Evolutionary conservation across 2,888 invertebrate species (phyloP).

Genomic region (Mimas tiliae): DNA sequence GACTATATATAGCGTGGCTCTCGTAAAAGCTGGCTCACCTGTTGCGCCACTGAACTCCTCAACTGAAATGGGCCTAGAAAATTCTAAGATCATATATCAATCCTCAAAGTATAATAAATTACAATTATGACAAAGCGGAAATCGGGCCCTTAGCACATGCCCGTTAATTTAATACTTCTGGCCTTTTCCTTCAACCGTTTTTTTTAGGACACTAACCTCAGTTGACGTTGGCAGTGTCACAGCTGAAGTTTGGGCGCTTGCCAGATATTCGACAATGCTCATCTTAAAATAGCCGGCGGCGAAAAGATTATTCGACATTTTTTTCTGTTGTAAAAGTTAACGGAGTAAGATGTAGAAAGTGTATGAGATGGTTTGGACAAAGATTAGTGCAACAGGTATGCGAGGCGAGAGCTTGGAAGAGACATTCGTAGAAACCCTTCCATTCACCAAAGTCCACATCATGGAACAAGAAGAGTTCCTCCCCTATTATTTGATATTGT

Average conservation of each 20-base stretch:
- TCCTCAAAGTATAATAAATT: not conserved
- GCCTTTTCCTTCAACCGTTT: constrained; percentile 61
- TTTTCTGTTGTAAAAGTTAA: constrained; percentile 48
- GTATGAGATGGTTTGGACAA: not conserved
- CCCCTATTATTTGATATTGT: too few species aligned
- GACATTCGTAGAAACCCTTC: too few species aligned
- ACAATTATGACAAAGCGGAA: not conserved
- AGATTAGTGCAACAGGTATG: not conserved
- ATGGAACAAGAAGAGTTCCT: too few species aligned
- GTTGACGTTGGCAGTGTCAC: constrained; percentile 81
- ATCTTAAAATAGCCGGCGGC: constrained; percentile 69
- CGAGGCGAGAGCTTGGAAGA: not conserved
- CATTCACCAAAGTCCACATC: too few species aligned
- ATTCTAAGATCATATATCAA: not conserved
- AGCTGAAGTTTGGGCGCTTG: constrained; percentile 66
- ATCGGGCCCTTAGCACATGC: constrained; percentile 4
- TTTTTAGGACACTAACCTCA: constrained; percentile 79
- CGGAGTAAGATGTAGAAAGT: constrained; percentile 1
- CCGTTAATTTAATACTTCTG: constrained; percentile 38
- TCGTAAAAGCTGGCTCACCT: too few species aligned
- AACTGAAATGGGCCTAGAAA: not conserved
- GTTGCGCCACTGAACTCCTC: not conserved
- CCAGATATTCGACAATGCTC: constrained; percentile 79
- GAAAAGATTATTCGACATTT: constrained; percentile 67
- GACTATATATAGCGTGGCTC: too few species aligned